Evolutionary conservation across 2,888 invertebrate species (phyloP).

Genomic region (Pomacea canaliculata): DNA sequence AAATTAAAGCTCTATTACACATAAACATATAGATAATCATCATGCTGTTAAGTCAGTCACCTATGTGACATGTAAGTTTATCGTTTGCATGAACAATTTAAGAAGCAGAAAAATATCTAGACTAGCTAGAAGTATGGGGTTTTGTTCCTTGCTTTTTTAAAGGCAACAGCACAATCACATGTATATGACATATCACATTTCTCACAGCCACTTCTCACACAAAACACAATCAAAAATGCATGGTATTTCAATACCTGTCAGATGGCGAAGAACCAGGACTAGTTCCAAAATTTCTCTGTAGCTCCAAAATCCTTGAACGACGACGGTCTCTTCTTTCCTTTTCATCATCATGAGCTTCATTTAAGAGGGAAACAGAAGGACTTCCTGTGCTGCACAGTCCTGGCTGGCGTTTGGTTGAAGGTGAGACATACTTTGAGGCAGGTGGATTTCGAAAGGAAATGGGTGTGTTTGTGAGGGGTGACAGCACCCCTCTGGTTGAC

Average conservation of each 20-base stretch:
- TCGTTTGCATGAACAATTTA: too few species aligned
- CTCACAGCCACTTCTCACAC: too few species aligned
- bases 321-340: slow-evolving; percentile 61
- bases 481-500: slow-evolving; percentile 48
- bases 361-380: slow-evolving; percentile 13
- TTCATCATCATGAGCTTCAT: slow-evolving; percentile 62
- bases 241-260: slow-evolving; percentile 9
- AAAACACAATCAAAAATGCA: too few species aligned
- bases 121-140: too few species aligned
- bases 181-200: too few species aligned
- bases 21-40: neutral
- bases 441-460: slow-evolving; percentile 28
- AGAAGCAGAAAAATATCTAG: too few species aligned
- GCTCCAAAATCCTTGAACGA: slow-evolving; percentile 60
- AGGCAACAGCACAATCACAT: too few species aligned
- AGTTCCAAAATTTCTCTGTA: slow-evolving; percentile 52
- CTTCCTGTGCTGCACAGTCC: slow-evolving; percentile 8
- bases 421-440: slow-evolving; percentile 45
- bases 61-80: too few species aligned
- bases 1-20: neutral
- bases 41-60: too few species aligned
- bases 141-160: too few species aligned
- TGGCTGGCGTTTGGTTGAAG: slow-evolving; percentile 43
- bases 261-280: slow-evolving; percentile 59
- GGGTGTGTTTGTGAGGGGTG: slow-evolving; percentile 45